Base-by-base conservation (phyloP, 2,797 vertebrate species). In the Naso thynnoides region DNA sequence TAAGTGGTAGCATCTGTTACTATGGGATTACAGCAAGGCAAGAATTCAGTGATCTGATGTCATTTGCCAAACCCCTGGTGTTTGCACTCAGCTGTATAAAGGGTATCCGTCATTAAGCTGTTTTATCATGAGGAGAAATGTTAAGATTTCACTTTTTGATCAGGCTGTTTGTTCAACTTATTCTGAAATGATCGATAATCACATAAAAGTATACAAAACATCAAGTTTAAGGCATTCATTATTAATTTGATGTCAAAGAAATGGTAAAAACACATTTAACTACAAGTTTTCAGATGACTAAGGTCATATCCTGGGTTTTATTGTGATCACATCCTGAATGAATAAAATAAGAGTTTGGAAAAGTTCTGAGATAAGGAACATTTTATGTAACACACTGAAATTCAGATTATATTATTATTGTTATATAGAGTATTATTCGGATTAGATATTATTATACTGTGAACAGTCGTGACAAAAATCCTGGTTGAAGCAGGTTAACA, bases 1-100 rank as follows among this genome's bases (percentile, higher is more conserved):
- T 92, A 93, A 92, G 79, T 81, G 73, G 84, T 81, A 78, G 88
- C 93, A 93, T 94, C 92, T 94, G 93, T 90, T 89, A 83, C 86
- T 84, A 49, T 82, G 62, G 90, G 92, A 94, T 94, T 94, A 94
- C 50, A 47, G 50, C 44, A 79, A 72, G 63, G 82, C 49, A 82
- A 79, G 87, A 90, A 80, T 89, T 85, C 82, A 92, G 89, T 85
- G 86, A 92, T 31, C 33, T 86, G 73, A 89, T 84, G 87, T 78
- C 73, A 89, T 81, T 72, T 54, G 38, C 23, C 60, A 64, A 72
- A 85, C 88, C 76, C 73, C 81, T 52, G 70, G 48, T 63, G 88
- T 78, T 85, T 38, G 74, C 16, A 70, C 14, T 66, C 27, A 57
- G 33, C 49, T 42, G 36, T 13, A 72, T 42, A 73, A 44, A 39